Evolutionary conservation across 1,140 invertebrate species (phyloP).

Genomic region (Matsumurasca onukii): DNA sequence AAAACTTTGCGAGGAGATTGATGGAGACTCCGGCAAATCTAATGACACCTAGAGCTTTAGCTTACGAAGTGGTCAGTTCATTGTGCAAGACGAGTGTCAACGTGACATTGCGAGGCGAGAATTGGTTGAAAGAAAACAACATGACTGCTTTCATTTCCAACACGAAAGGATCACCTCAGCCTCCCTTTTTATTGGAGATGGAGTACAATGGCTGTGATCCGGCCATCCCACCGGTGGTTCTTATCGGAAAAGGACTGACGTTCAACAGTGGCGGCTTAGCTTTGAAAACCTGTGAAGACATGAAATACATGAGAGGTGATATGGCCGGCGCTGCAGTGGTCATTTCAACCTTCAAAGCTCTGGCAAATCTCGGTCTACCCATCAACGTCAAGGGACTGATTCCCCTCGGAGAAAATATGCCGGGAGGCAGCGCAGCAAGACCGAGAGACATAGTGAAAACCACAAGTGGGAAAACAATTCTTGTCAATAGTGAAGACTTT

Average conservation of each 20-base stretch:
- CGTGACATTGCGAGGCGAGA: conserved; percentile 45
- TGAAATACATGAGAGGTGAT: conserved; percentile 63
- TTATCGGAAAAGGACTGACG: conserved; percentile 59
- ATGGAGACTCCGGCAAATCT: conserved; percentile 65
- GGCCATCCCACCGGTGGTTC: conserved; percentile 48
- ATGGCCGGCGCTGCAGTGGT: conserved; percentile 68
- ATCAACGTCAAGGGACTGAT: conserved; percentile 58
- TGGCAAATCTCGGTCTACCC: conserved; percentile 55
- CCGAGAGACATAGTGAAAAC: conserved; percentile 65
- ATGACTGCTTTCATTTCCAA: conserved; percentile 65
- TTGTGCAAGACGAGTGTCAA: conserved; percentile 51
- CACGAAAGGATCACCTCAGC: conserved; percentile 59
- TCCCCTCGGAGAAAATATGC: conserved; percentile 65
- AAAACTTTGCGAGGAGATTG: conserved; percentile 60
- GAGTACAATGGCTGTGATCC: conserved; percentile 47
- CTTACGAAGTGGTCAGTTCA: conserved; percentile 51
- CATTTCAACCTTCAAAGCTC: conserved; percentile 55
- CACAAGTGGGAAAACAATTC: conserved; percentile 65
- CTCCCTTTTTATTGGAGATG: conserved; percentile 55
- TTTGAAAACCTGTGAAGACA: conserved; percentile 57
- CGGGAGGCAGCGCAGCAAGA: conserved; percentile 58
- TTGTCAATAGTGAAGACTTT: conserved; percentile 65
- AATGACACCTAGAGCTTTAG: conserved; percentile 64
- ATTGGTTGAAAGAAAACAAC: conserved; percentile 59
- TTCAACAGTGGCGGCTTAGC: conserved; percentile 68